These are phyloP conservation scores for Actinemys pallida DNA, from an alignment of 2,113 vertebrate genomes.

Conservation along the genomic window DNA sequence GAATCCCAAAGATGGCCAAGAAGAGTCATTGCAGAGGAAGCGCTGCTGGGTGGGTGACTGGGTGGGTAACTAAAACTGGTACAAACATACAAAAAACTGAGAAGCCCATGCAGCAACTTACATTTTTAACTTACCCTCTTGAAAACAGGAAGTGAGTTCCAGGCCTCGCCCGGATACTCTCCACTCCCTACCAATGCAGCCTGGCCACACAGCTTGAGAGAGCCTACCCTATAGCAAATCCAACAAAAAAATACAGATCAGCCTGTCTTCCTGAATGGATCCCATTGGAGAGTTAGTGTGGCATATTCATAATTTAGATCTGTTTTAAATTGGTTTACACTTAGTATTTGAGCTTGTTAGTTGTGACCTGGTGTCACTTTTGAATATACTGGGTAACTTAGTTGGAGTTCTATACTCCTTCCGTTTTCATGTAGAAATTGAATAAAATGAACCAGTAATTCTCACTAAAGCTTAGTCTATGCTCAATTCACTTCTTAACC, in stretches of 20 bases:
- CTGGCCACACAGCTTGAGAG: fast-evolving
- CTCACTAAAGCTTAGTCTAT: not conserved
- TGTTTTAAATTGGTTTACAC: not conserved
- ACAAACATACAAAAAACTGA: not conserved
- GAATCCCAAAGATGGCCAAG: not conserved
- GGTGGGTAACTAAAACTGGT: not conserved
- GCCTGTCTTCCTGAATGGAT: fast-evolving
- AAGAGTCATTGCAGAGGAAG: not conserved
- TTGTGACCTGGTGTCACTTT: not conserved
- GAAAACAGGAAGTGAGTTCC: not conserved
- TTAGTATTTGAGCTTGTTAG: not conserved
- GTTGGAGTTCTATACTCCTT: not conserved
- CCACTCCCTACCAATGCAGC: not conserved
- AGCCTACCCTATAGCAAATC: not conserved
- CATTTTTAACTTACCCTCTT: not conserved
- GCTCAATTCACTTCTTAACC: not conserved
- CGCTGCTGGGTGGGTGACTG: fast-evolving
- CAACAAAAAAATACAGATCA: not conserved
- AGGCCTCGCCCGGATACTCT: not conserved
- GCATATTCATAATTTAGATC: not conserved
- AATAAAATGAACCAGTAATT: not conserved
- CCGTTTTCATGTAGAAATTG: not conserved
- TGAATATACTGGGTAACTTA: not conserved
- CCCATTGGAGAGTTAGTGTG: fast-evolving
- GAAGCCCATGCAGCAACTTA: not conserved